These are phyloP conservation scores for Ennomos erosarius DNA, from an alignment of 2,888 invertebrate species.

Conservation along the genomic window DNA sequence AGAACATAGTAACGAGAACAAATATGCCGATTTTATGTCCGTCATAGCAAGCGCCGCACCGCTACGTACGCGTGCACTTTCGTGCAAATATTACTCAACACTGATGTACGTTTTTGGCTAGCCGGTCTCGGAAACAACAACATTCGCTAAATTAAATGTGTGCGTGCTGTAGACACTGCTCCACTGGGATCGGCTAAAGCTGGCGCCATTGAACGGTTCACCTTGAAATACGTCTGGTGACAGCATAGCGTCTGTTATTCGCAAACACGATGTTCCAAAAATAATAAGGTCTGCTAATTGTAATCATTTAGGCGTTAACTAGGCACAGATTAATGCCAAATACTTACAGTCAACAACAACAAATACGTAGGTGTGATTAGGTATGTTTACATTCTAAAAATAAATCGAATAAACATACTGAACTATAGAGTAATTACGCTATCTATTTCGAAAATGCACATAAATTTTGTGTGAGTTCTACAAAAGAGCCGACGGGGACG, in stretches of 20 bases:
- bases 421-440: neutral
- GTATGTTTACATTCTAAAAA: neutral
- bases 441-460: conserved; percentile 9
- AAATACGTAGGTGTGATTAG: too few relatives aligned
- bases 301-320: too few relatives aligned
- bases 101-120: conserved; percentile 9
- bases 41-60: conserved; percentile 14
- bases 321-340: too few relatives aligned
- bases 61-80: conserved; percentile 12
- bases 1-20: conserved; percentile 20
- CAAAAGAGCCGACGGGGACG: conserved; percentile 3
- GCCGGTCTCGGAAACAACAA: conserved; percentile 2
- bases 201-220: conserved; percentile 10
- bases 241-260: conserved; percentile 4
- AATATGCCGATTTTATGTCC: conserved; percentile 10
- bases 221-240: conserved; percentile 16
- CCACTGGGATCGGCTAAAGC: conserved; percentile 19
- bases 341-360: too few relatives aligned
- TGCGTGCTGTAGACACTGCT: conserved; percentile 5
- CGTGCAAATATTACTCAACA: conserved; percentile 9
- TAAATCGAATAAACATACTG: neutral
- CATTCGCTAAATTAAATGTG: conserved; percentile 13
- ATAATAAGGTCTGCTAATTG: neutral
- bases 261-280: neutral
- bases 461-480: conserved; percentile 6